These are phyloP conservation scores for Procambarus clarkii DNA, from an alignment of 1,140 invertebrate genomes.

Conservation along the genomic window DNA sequence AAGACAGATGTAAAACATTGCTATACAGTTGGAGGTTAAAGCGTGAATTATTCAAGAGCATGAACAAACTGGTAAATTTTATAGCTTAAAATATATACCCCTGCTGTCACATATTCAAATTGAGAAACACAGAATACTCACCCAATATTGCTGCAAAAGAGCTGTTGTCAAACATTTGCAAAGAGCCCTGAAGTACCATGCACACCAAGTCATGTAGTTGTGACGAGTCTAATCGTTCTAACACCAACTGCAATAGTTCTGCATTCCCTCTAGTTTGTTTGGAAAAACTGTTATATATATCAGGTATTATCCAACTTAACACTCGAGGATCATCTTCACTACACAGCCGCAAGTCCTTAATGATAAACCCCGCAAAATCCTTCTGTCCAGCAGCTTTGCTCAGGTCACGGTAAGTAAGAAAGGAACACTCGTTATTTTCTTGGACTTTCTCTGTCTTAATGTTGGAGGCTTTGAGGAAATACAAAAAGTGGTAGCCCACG, in stretches of 20 bases:
- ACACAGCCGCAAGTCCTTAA: conserved; percentile 86
- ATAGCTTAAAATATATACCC: too few relatives aligned
- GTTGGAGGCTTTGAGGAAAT: conserved; percentile 77
- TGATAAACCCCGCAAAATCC: conserved; percentile 86
- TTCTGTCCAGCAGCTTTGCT: conserved; percentile 83
- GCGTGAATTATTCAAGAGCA: too few relatives aligned
- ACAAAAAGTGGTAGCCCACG: conserved; percentile 76
- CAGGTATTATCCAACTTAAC: conserved; percentile 92
- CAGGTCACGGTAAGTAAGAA: conserved; percentile 85
- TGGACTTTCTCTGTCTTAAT: conserved; percentile 61
- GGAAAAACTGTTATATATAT: conserved; percentile 93
- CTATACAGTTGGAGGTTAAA: too few relatives aligned
- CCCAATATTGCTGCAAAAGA: conserved; percentile 78
- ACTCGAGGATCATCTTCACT: conserved; percentile 91
- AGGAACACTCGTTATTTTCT: conserved; percentile 49
- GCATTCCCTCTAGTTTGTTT: conserved; percentile 89
- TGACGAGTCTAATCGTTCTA: conserved; percentile 90
- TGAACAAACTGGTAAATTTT: too few relatives aligned
- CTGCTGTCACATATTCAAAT: too few relatives aligned
- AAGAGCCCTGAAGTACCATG: conserved; percentile 90
- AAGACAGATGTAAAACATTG: neutral
- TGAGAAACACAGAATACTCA: conserved; percentile 74
- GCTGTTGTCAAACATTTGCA: conserved; percentile 79
- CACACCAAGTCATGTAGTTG: conserved; percentile 94
- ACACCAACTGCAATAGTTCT: conserved; percentile 87